Evolutionary conservation across 2,113 vertebrate species (phyloP), one percentile per base, ranked within the genome.

Genomic region (Ciconia maguari): DNA sequence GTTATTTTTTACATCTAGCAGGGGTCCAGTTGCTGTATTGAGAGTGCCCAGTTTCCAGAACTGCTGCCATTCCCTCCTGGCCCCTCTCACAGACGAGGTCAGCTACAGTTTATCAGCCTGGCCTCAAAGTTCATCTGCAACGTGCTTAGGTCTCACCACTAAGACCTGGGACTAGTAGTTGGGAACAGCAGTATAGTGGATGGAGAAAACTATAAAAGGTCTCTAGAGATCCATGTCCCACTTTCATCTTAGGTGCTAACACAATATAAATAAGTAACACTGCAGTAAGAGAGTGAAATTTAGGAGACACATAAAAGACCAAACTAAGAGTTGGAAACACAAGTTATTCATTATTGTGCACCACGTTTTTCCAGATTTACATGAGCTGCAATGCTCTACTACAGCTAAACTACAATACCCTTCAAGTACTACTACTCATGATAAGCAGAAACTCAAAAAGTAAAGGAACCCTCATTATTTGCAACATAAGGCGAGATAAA

Each of bases 401-500:
- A 46, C 58, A 58, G 12, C 24, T 80, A 16, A 93, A 85, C 13
- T 76, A 54, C 24, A 81, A 34, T 16, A 48, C 1, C 11, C 20
- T 79, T 83, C 41, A 86, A 20, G 25, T 69, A 48, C 11, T 38
- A 13, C 38, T 71, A 21, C 6, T 42, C 36, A 71, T 8, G 38
- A 42, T 36, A 65, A 30, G 5, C 11, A 80, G 17, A 91, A 89
- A 41, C 26, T 65, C 29, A 69, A 65, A 74, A 80, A 65, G 24
- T 42, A 51, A 83, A 80, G 17, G 6, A 83, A 88, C 4, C 38
- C 4, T 64, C 8, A 36, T 44, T 81, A 55, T 62, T 78, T 30
- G 3, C 0, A 1, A 49, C 4, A 49, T 54, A 49, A 11, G 2
- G 13, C n/a, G 27, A 11, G 2, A 6, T 48, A 52, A 71, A 18